Conservation (phyloP, 2,113 vertebrate genomes). For the Chelonoidis abingdonii region DNA sequence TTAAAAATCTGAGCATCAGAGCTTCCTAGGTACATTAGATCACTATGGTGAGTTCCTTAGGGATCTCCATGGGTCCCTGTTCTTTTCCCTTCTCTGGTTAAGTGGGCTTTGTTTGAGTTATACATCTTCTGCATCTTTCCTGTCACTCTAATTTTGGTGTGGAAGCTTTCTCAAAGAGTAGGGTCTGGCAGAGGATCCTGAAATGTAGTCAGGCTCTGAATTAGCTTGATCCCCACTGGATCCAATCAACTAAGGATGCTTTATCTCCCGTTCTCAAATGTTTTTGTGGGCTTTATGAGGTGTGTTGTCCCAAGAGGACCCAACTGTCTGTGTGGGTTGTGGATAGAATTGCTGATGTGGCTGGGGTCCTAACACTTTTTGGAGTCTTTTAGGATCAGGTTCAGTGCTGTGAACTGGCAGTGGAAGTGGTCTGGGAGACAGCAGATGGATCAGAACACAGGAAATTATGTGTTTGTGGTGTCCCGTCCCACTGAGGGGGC, state of each 20-base stretch:
- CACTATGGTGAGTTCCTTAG: not conserved
- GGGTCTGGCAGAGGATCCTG: too few species aligned
- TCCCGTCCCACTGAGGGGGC: not conserved
- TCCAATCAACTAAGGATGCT: too few species aligned
- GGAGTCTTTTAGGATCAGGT: not conserved
- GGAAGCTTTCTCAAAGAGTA: too few species aligned
- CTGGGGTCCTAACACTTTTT: not conserved
- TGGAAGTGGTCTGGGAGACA: not conserved
- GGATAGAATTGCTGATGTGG: not conserved
- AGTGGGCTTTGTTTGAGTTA: not conserved
- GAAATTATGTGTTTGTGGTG: not conserved
- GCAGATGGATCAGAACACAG: not conserved
- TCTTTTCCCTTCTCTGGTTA: not conserved
- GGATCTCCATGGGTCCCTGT: not conserved
- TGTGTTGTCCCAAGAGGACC: not conserved
- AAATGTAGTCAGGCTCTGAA: too few species aligned
- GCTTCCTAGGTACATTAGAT: not conserved
- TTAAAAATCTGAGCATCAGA: not conserved
- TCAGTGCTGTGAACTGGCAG: not conserved
- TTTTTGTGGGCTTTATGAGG: not conserved
- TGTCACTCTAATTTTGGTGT: not conserved
- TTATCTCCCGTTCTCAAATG: not conserved
- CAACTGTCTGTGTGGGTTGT: too few species aligned
- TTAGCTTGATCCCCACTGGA: too few species aligned
- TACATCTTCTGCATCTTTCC: not conserved